Conservation (phyloP, 1,140 invertebrate species). For the Bicyclus anynana region DNA sequence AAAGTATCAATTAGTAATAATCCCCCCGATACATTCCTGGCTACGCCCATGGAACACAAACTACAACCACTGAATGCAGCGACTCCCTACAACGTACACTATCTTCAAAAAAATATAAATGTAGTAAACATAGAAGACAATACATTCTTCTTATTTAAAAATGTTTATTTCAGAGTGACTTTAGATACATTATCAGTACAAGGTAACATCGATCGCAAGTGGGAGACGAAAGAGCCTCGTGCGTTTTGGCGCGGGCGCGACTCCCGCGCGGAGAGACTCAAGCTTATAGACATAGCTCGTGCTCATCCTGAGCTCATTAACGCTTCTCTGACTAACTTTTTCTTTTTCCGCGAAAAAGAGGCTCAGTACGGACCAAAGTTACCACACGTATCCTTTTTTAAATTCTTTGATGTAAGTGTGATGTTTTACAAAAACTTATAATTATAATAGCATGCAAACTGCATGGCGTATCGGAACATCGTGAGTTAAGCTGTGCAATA, state of each 20-base stretch:
- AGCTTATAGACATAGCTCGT: slow-evolving; percentile 88
- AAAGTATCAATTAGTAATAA: no score
- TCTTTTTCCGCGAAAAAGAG: slow-evolving; percentile 94
- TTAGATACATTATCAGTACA: slow-evolving; percentile 94
- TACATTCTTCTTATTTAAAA: not conserved
- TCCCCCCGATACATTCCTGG: no score
- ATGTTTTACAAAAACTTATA: not conserved
- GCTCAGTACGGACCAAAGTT: slow-evolving; percentile 90
- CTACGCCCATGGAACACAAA: no score
- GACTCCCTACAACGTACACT: no score
- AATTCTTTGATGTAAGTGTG: slow-evolving; percentile 93
- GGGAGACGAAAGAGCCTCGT: slow-evolving; percentile 86
- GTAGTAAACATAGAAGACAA: not conserved
- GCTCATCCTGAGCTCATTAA: slow-evolving; percentile 91
- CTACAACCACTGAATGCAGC: no score
- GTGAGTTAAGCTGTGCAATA: no score
- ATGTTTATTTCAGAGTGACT: slow-evolving; percentile 82
- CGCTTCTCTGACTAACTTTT: slow-evolving; percentile 96
- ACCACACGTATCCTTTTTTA: slow-evolving; percentile 93
- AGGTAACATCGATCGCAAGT: slow-evolving; percentile 84
- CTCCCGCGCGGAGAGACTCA: slow-evolving; percentile 88
- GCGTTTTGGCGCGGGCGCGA: slow-evolving; percentile 96
- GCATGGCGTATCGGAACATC: no score
- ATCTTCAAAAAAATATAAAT: not conserved
- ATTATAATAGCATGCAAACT: no score